Conservation (phyloP, 2,888 invertebrate genomes). For the Ormyrus pomaceus region DNA sequence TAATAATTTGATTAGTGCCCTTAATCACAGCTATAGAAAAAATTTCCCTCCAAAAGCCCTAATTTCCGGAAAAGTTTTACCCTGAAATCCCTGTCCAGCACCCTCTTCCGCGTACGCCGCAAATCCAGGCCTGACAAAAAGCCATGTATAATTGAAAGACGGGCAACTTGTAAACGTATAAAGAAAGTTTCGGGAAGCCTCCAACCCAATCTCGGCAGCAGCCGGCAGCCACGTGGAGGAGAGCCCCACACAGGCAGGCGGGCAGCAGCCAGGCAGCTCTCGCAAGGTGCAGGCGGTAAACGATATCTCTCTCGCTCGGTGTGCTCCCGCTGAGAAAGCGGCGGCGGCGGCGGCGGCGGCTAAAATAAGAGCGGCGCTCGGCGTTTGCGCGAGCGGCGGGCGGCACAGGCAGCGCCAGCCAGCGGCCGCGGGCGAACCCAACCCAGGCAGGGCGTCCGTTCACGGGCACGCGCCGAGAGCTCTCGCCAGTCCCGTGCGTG, state of each 20-base stretch:
- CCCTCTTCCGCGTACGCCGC: too few relatives aligned
- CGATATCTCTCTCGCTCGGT: background rate
- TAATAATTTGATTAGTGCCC: too few relatives aligned
- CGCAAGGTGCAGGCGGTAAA: constrained; percentile 18
- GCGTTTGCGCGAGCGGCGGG: background rate
- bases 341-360: background rate
- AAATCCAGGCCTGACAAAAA: background rate
- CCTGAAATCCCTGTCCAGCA: too few relatives aligned
- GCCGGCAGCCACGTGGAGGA: constrained; percentile 28
- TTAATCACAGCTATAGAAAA: too few relatives aligned
- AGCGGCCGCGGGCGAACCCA: constrained; percentile 8
- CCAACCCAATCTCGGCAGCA: constrained; percentile 19
- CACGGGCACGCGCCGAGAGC: constrained; percentile 24
- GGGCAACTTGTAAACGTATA: background rate
- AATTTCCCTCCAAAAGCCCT: too few relatives aligned
- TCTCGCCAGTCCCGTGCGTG: constrained; percentile 54
- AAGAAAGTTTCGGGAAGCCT: background rate
- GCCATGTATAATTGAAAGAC: background rate
- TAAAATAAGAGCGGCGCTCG: background rate
- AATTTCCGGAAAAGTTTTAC: too few relatives aligned
- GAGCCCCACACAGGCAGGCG: background rate
- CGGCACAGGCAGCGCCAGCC: constrained; percentile 49
- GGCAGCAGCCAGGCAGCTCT: background rate
- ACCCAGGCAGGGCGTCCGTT: constrained; percentile 17
- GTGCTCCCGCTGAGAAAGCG: constrained; percentile 12